Conservation (phyloP, 2,113 vertebrate genomes). For the Thryonomys swinderianus region DNA sequence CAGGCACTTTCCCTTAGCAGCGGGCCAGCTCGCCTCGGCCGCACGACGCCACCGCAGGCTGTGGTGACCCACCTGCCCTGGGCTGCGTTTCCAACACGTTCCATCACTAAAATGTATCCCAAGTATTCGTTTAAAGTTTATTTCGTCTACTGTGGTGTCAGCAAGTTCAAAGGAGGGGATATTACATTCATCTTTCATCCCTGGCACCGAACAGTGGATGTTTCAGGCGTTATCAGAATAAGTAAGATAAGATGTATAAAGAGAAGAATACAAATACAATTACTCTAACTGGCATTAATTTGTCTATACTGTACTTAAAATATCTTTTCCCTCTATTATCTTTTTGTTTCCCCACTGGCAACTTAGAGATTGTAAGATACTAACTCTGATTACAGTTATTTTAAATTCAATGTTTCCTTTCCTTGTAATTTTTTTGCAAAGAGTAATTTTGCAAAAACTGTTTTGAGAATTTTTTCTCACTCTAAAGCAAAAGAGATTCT, state of each 20-base stretch:
- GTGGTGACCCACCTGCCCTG: not conserved
- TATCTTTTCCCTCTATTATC: constrained; percentile 29
- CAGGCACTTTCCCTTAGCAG: too few relatives aligned
- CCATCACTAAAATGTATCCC: not conserved
- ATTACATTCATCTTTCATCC: constrained; percentile 19
- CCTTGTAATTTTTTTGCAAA: constrained; percentile 73
- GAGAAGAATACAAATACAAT: constrained; percentile 50
- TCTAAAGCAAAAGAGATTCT: constrained; percentile 66
- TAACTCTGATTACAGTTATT: constrained; percentile 70
- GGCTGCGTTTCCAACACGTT: not conserved
- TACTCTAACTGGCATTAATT: constrained; percentile 52
- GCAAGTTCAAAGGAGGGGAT: not conserved
- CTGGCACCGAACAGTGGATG: not conserved
- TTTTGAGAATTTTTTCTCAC: constrained; percentile 39
- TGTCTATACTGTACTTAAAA: constrained; percentile 53
- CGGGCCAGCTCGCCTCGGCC: too few relatives aligned
- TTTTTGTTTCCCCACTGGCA: constrained; percentile 35
- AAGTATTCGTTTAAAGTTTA: constrained; percentile 8
- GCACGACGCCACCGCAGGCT: not conserved
- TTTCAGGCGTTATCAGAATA: constrained; percentile 4
- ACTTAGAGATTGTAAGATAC: constrained; percentile 59
- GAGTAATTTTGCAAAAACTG: constrained; percentile 79
- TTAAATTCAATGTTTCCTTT: constrained; percentile 68
- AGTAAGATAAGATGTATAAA: constrained; percentile 38
- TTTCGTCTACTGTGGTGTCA: not conserved